Base-by-base conservation (phyloP, 2,113 vertebrate genomes). In the Anhinga rufa region DNA sequence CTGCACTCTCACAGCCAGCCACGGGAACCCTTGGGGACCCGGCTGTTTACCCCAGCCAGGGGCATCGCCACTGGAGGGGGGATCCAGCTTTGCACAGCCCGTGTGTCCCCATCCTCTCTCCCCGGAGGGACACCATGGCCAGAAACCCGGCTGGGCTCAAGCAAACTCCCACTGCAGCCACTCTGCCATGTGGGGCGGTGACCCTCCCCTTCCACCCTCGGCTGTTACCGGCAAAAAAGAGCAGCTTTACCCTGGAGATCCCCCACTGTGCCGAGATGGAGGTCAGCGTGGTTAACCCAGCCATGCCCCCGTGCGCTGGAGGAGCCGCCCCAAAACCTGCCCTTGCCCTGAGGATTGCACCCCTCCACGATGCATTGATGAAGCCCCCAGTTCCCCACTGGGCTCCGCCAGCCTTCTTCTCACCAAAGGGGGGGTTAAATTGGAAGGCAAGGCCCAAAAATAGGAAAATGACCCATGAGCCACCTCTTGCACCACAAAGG, bases 271-370 rank as follows among this genome's bases (percentile, higher is more conserved):
- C 52, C 3, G 4, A 38, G 58, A 5, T 42, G 18, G 66, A 28
- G 34, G 19, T 51, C 2, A 0, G 25, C 9, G 16, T 38, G 49
- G 20, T 34, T 40, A 48, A 31, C 49, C 36, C 5, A 6, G 31
- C 31, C 13, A 2, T 34, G 48, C 9, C 46, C 54, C 11, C 2
- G 2, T 4, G 3, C 4, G 3, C 31, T 18, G 44, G 31, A 40
- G 57, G 22, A 62, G 57, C 57, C 19, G 44, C 29, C 55, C n/a
- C 48, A 55, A 54, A 58, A 6, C 25, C 46, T 3, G 31, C 31
- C 57, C 75, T 57, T 2, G 2, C 31, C 29, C 26, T 0, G 1
- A 25, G 68, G 7, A 26, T 12, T 4, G 4, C 16, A 5, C 24
- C 42, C 49, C 71, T 65, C 44, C 19, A 7, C 5, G 0, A 20